Conservation (phyloP, 2,113 vertebrate species). For the Chloebia gouldiae region DNA sequence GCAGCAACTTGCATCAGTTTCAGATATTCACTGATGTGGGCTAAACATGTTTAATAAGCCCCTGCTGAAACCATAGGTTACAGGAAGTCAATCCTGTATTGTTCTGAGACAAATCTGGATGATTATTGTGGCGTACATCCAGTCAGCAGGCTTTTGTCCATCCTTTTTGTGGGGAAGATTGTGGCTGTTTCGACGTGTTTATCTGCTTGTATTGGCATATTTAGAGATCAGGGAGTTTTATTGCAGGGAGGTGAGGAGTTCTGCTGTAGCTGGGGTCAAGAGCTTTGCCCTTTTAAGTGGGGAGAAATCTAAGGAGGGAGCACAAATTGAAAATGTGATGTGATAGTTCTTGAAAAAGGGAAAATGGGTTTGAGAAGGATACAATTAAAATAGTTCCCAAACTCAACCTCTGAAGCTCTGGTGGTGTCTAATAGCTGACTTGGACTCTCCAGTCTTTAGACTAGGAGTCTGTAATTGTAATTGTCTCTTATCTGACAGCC, state of each 20-base stretch:
- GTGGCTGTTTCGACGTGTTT: not conserved
- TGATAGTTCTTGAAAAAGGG: not conserved
- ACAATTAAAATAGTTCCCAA: not conserved
- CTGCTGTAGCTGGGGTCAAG: not conserved
- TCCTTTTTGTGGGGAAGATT: not conserved
- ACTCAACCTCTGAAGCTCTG: not conserved
- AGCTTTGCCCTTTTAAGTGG: not conserved
- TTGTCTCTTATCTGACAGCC: not conserved
- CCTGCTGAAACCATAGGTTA: not conserved
- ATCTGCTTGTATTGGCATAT: not conserved
- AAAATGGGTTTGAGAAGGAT: not conserved
- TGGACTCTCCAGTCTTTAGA: not conserved
- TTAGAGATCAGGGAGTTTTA: not conserved
- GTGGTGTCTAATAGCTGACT: not conserved
- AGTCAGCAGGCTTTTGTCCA: not conserved
- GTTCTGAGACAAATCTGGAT: not conserved
- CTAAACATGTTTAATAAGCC: slow-evolving; percentile 8
- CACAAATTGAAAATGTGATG: not conserved
- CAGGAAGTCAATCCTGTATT: not conserved
- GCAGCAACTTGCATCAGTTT: slow-evolving; percentile 38
- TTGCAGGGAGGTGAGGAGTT: not conserved
- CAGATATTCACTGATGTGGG: slow-evolving; percentile 48
- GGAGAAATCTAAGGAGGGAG: not conserved
- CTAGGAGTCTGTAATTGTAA: not conserved
- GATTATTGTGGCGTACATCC: not conserved